These are phyloP conservation scores for Pseudomugil gertrudae DNA, from an alignment of 2,797 vertebrate species.

Conservation along the genomic window DNA sequence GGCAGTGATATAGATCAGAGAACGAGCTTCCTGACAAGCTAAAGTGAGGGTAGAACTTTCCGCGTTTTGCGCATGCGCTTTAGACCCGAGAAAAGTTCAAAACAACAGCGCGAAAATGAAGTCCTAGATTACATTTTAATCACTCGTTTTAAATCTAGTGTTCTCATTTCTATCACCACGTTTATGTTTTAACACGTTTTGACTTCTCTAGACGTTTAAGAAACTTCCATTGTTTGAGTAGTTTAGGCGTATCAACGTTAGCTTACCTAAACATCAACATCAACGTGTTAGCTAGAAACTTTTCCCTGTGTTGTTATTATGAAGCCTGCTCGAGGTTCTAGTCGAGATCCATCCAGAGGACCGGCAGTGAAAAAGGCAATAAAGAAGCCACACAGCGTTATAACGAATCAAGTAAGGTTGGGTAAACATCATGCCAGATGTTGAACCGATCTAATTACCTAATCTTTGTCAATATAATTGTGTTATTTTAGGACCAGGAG, in stretches of 20 bases:
- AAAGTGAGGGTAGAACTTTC: fast-evolving
- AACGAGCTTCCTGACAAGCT: neutral
- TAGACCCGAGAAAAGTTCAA: constrained; percentile 1
- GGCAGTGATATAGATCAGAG: no score
- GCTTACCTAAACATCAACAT: neutral
- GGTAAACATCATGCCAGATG: neutral
- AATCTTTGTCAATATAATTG: neutral
- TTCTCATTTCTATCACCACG: fast-evolving
- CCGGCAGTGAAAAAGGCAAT: constrained; percentile 40
- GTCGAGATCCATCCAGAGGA: constrained; percentile 49
- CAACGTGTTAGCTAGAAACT: neutral
- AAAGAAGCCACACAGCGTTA: neutral
- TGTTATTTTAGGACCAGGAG: constrained; percentile 28
- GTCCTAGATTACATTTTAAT: neutral
- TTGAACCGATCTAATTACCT: neutral
- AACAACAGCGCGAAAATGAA: constrained; percentile 42
- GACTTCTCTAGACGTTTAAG: no score
- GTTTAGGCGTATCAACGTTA: neutral
- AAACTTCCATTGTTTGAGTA: neutral
- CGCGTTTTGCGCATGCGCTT: constrained; percentile 8
- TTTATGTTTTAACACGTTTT: neutral
- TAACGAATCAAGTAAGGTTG: constrained; percentile 38
- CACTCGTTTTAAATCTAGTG: fast-evolving
- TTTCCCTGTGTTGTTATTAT: constrained; percentile 16
- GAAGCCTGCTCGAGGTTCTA: constrained; percentile 72